A percentile compares a stretch with the other conserved stretches of the same genome.
phyloP scores from a whole-genome alignment of 37 sponge, comb jelly and placozoan genomes.

The Hexactinellida sp. region DNA sequence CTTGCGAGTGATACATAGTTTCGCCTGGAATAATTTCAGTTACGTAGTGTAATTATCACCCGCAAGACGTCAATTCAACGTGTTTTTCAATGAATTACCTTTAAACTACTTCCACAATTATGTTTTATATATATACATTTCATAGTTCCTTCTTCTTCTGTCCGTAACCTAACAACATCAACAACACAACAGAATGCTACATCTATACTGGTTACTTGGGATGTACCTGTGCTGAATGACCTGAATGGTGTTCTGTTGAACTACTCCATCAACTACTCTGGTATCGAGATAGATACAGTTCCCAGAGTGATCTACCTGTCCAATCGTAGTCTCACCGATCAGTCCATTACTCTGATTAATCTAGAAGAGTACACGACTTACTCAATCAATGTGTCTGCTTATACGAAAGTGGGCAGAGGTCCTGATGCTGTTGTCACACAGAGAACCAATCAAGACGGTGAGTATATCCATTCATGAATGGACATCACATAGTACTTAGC shows the following conservation, averaged over 20 bases:
- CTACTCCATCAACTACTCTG: neutral
- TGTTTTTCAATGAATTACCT: no score
- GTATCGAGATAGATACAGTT: constrained; percentile 15
- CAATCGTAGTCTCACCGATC: neutral
- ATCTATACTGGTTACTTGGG: neutral
- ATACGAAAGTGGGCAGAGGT: constrained; percentile 9
- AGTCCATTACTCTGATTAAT: neutral
- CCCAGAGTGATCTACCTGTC: constrained; percentile 15
- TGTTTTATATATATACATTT: neutral
- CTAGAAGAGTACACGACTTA: constrained; percentile 5
- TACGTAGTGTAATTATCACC: no score
- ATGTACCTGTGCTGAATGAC: neutral
- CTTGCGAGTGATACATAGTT: no score
- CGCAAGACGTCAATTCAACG: no score
- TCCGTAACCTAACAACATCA: neutral
- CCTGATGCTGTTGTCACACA: neutral
- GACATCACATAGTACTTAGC: no score
- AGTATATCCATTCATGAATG: no score
- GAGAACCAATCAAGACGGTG: constrained; percentile 13
- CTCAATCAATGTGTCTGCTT: neutral
- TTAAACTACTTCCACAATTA: no score
- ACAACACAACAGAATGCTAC: neutral
- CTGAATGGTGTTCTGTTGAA: neutral
- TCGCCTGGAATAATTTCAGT: no score
- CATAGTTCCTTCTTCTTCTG: neutral